phyloP scores from a whole-genome alignment of 1,140 invertebrate species.

The Drosophila quadrilineata region DNA sequence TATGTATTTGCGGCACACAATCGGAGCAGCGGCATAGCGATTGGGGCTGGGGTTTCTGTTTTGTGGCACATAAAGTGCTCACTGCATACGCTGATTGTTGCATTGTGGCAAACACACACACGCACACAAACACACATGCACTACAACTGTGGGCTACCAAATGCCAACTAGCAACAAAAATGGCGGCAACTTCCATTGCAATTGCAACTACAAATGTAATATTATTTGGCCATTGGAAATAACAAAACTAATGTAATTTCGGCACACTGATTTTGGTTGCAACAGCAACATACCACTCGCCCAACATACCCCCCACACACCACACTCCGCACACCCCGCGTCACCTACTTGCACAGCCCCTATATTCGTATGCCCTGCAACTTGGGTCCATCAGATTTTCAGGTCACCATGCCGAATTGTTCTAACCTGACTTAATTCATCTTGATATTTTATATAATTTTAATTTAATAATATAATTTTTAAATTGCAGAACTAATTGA shows the following conservation, averaged over 20 bases:
- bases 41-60: too few species aligned
- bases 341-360: not conserved
- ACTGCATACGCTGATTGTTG: slow-evolving; percentile 3
- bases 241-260: slow-evolving; percentile 36
- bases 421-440: too few species aligned
- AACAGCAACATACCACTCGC: not conserved
- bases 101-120: slow-evolving; percentile 7
- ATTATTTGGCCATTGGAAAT: slow-evolving; percentile 13
- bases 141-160: slow-evolving; percentile 1
- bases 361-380: too few species aligned
- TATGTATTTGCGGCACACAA: too few species aligned
- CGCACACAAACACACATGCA: slow-evolving; percentile 8
- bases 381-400: too few species aligned
- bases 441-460: too few species aligned
- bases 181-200: slow-evolving; percentile 20
- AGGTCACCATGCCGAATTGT: too few species aligned
- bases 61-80: slow-evolving; percentile 5
- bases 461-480: too few species aligned
- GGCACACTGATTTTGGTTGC: slow-evolving; percentile 16
- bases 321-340: too few species aligned
- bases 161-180: slow-evolving; percentile 24
- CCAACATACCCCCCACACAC: too few species aligned
- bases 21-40: too few species aligned
- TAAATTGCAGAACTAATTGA: too few species aligned
- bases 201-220: slow-evolving; percentile 33